Base-by-base conservation (phyloP, 2,113 vertebrate genomes). In the Cheilinus undulatus region DNA sequence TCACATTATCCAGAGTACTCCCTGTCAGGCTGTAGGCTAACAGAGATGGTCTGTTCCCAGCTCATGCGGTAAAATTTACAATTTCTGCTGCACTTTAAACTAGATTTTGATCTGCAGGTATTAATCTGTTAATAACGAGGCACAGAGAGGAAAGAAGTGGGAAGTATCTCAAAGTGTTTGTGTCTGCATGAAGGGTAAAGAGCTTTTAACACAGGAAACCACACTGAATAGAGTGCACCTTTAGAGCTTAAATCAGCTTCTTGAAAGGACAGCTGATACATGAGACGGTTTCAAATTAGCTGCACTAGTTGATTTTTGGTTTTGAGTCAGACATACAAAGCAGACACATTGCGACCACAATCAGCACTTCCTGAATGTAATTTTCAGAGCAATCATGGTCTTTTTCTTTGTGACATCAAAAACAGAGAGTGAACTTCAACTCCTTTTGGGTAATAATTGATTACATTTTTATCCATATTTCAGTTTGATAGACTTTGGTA, bases 121-220 rank as follows among this genome's bases (percentile, higher is more conserved):
- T n/a, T n/a, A n/a, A n/a, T n/a, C n/a, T n/a, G n/a, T n/a, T n/a
- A n/a, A n/a, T n/a, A n/a, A n/a, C n/a, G n/a, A n/a, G n/a, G n/a
- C n/a, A n/a, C n/a, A n/a, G n/a, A n/a, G n/a, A n/a, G n/a, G n/a
- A n/a, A n/a, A n/a, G n/a, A n/a, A n/a, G n/a, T n/a, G n/a, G n/a
- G n/a, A n/a, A n/a, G n/a, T n/a, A n/a, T 32, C 30, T 5, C 5
- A 11, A 2, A 8, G 19, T 11, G 8, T 49, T 0, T 49, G 3
- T 34, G 12, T 26, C 40, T 42, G 49, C 73, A 27, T 69, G 10
- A 0, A 42, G 22, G 7, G 23, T 5, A 3, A 40, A 20, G 20
- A 61, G 12, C 19, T n/a, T 69, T 80, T 53, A 49, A 59, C 52
- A 56, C 75, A 64, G 70, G 66, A 78, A 72, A 79, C 62, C 57